These are phyloP conservation scores for Myrmecophaga tridactyla DNA, from an alignment of 2,113 vertebrate genomes.

Conservation along the genomic window DNA sequence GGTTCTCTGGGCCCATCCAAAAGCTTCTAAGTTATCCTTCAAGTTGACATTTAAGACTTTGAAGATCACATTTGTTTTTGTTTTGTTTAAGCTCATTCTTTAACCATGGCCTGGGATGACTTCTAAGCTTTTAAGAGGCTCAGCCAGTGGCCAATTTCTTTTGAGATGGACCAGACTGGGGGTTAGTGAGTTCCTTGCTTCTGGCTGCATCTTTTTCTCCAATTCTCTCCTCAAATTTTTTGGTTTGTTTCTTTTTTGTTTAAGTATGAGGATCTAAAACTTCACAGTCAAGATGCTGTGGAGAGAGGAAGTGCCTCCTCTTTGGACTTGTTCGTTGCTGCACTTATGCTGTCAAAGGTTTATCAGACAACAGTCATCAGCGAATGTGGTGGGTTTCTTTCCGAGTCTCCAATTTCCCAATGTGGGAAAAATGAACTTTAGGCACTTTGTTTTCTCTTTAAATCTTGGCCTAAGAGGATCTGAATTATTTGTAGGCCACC, in stretches of 20 bases:
- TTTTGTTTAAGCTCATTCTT: conserved; percentile 76
- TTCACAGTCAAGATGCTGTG: not conserved
- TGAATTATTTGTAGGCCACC: not conserved
- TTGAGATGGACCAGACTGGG: conserved; percentile 70
- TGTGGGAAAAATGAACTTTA: not conserved
- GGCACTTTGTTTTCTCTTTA: not conserved
- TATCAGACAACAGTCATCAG: not conserved
- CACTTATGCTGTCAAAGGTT: not conserved
- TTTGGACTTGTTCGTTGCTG: not conserved
- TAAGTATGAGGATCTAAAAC: conserved; percentile 51
- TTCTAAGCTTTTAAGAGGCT: conserved; percentile 74
- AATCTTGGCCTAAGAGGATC: not conserved
- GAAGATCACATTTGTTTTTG: conserved; percentile 80
- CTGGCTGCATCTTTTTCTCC: conserved; percentile 57
- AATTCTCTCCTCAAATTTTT: conserved; percentile 57
- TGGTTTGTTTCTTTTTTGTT: conserved; percentile 59
- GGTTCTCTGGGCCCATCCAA: conserved; percentile 63
- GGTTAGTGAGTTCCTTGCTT: conserved; percentile 64
- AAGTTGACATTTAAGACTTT: conserved; percentile 80
- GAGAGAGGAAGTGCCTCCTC: not conserved
- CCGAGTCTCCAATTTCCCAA: not conserved
- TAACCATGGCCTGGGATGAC: conserved; percentile 73
- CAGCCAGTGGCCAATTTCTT: conserved; percentile 67
- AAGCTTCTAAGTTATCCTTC: conserved; percentile 71
- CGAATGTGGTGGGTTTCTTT: not conserved